Conservation (phyloP, 2,113 vertebrate species). For the Buteo buteo region DNA sequence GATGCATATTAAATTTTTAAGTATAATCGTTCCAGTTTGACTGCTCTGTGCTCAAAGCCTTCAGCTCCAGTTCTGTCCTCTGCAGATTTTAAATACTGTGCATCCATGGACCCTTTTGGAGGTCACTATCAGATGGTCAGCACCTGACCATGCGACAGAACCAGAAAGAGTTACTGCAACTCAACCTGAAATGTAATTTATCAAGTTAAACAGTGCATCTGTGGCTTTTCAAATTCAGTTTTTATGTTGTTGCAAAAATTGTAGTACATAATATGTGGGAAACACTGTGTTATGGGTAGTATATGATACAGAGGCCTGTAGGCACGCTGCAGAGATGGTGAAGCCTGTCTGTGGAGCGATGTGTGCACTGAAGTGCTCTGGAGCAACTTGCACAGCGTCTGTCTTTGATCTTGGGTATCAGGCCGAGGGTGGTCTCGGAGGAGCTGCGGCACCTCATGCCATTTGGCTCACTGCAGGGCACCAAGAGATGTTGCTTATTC, state of each 20-base stretch:
- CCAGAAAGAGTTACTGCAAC: not conserved
- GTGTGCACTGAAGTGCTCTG: not conserved
- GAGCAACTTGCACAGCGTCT: fast-evolving
- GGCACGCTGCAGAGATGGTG: not conserved
- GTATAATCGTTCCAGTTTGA: not conserved
- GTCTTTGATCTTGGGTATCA: not conserved
- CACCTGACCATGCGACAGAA: not conserved
- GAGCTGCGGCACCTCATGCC: not conserved
- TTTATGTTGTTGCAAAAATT: not conserved
- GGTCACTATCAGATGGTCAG: not conserved
- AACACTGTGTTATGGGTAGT: not conserved
- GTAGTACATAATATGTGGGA: not conserved
- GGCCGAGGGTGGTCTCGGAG: not conserved
- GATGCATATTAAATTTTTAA: constrained; percentile 1
- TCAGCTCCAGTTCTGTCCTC: not conserved
- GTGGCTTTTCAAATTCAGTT: not conserved
- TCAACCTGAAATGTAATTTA: not conserved
- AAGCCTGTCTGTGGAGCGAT: not conserved
- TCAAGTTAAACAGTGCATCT: not conserved
- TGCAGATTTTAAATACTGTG: not conserved
- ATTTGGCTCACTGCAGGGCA: not conserved
- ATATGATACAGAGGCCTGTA: not conserved
- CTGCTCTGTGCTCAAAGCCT: constrained; percentile 15
- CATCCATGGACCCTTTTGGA: not conserved
- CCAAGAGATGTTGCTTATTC: not conserved